These are phyloP conservation scores for Cebus imitator DNA, from an alignment of 2,113 vertebrate species.

Conservation along the genomic window DNA sequence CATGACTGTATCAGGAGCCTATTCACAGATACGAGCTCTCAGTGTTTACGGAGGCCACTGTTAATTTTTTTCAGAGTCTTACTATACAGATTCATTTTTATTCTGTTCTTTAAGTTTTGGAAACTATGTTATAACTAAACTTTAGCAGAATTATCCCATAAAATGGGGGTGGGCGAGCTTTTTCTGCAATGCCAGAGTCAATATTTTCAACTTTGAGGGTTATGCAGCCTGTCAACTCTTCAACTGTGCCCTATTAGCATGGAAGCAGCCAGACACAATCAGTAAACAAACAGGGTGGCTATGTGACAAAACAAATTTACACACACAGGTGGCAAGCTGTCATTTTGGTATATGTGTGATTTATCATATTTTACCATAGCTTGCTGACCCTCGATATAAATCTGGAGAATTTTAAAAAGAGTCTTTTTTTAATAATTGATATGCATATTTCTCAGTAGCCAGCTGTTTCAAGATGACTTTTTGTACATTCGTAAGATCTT, in stretches of 20 bases:
- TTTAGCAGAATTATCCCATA: neutral
- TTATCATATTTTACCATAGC: neutral
- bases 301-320: neutral
- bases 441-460: neutral
- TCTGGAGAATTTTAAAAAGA: neutral
- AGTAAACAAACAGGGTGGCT: neutral
- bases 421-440: neutral
- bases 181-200: neutral
- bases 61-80: neutral
- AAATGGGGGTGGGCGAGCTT: neutral
- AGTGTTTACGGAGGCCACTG: fast-evolving
- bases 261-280: neutral
- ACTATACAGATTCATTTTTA: neutral
- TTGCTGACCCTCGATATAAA: neutral
- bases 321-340: neutral
- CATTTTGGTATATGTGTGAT: no score
- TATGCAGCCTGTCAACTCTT: neutral
- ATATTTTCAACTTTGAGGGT: neutral
- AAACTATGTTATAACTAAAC: neutral
- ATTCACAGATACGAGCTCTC: neutral
- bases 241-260: fast-evolving
- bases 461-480: neutral
- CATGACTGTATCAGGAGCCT: fast-evolving
- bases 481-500: neutral
- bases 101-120: neutral